Conservation (phyloP, 2,113 vertebrate species). For the Semnopithecus entellus region DNA sequence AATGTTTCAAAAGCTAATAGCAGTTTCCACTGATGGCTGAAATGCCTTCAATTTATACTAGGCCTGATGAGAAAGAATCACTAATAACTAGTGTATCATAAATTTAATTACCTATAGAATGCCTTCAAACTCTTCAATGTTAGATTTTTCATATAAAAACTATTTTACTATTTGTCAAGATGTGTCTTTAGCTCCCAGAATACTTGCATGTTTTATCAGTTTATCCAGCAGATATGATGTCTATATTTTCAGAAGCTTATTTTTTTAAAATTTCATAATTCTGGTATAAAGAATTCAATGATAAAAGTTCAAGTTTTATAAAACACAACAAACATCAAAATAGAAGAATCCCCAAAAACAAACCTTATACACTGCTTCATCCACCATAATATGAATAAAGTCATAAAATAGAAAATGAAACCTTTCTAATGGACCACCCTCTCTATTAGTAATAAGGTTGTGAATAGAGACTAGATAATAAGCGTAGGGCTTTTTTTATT, state of each 20-base stretch:
- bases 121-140: background rate
- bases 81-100: background rate
- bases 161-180: background rate
- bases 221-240: background rate
- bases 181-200: background rate
- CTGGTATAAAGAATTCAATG: background rate
- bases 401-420: background rate
- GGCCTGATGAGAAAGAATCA: background rate
- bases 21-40: background rate
- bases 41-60: background rate
- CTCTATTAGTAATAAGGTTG: constrained; percentile 54
- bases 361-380: background rate
- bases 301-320: background rate
- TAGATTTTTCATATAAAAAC: background rate
- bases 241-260: background rate
- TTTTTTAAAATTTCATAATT: background rate
- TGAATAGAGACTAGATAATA: constrained; percentile 62
- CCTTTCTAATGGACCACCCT: constrained; percentile 10
- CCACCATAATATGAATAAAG: constrained; percentile 10
- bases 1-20: background rate
- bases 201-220: background rate
- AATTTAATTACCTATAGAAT: background rate
- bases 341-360: background rate
- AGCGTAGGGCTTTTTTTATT: background rate
- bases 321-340: background rate